Evolutionary conservation across 2,888 invertebrate genomes (phyloP).

Genomic region (Plutella xylostella): DNA sequence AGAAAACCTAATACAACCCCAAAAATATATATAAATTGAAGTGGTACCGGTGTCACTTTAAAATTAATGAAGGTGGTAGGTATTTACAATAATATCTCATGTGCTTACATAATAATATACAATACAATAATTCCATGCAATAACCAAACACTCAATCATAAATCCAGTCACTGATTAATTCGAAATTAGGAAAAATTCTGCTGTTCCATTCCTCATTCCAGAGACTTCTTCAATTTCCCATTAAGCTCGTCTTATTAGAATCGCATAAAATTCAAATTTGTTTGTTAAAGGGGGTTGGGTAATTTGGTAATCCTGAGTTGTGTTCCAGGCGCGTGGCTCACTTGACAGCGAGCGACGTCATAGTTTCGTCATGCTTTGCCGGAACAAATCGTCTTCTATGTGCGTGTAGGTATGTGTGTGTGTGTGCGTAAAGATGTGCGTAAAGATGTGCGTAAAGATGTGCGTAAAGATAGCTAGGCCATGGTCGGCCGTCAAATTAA

Average conservation of each 20-base stretch:
- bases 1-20: no score
- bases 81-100: no score
- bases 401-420: slow-evolving; percentile 30
- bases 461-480: neutral
- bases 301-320: slow-evolving; percentile 24
- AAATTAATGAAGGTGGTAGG: no score
- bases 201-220: neutral
- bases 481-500: neutral
- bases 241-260: neutral
- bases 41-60: no score
- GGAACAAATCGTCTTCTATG: slow-evolving; percentile 63
- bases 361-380: slow-evolving; percentile 56
- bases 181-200: slow-evolving; percentile 21
- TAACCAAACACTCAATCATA: slow-evolving; percentile 23
- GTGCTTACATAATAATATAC: no score
- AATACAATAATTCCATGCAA: no score
- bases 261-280: slow-evolving; percentile 19
- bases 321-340: slow-evolving; percentile 46
- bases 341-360: slow-evolving; percentile 43
- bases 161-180: slow-evolving; percentile 35
- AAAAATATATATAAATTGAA: no score
- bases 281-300: slow-evolving; percentile 1
- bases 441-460: neutral
- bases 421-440: neutral
- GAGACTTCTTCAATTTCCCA: neutral